Evolutionary conservation across 2,797 vertebrate genomes (phyloP), one percentile per base, ranked within the genome.

Genomic region (Galago senegalensis): DNA sequence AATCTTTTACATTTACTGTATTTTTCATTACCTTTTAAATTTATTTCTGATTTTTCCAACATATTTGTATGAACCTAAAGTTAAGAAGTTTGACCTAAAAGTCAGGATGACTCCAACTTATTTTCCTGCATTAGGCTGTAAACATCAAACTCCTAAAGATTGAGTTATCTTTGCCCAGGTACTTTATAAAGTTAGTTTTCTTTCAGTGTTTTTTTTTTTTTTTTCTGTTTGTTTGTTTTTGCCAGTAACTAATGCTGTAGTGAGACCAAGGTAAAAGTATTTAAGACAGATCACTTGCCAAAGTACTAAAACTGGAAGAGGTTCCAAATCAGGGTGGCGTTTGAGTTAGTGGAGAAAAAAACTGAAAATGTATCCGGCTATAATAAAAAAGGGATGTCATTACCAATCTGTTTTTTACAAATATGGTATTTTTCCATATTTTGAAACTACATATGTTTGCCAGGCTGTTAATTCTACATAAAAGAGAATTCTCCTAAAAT

Each of bases 11-110:
- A 46, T 18, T 87, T 84, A 37, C 2, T 70, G 1, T 87, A 43
- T 77, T 96, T 96, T 95, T 69, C 11, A 34, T 70, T 72, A 90
- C 16, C 29, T 86, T 95, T 73, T 53, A 72, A 86, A 58, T 89
- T 76, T 92, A 46, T 91, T 95, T 96, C 56, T 94, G 37, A 80
- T 40, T 40, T 96, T 91, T 58, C 77, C 31, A 90, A 72, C 60
- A 34, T 40, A 37, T 49, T 88, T 75, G 2, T 70, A 37, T 85
- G 31, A 11, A 27, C 85, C 27, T 83, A 25, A 49, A 88, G 40
- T 89, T 94, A 65, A 83, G 31, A 93, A 76, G 86, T 61, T 72
- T 88, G 65, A 73, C 29, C 31, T 56, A 7, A 13, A 70, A 46
- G 46, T 79, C 27, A n/a, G 29, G 60, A 56, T 49, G 34, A 81